Base-by-base conservation (phyloP, 2,888 invertebrate genomes). In the Drosophila lutescens region DNA sequence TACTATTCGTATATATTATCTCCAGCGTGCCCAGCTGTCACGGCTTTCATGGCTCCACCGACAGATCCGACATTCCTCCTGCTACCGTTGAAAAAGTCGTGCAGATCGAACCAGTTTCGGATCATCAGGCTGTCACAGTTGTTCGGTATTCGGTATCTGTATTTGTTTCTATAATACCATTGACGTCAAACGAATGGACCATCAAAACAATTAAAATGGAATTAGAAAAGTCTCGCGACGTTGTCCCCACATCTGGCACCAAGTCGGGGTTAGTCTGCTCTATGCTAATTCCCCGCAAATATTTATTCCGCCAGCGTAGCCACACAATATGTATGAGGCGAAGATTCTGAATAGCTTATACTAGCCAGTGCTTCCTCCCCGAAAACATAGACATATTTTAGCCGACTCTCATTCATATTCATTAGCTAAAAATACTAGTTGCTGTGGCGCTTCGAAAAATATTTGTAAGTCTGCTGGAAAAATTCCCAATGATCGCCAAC, bases 91-190 rank as follows among this genome's bases (percentile, higher is more conserved):
- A 53, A 20, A 44, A 36, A 26, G 9, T 69, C 71, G 61, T 61
- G 50, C 34, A 50, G 61, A 60, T 72, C 69, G 69, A 70, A 70
- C 69, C 69, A 70, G 69, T 70, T 70, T 60, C 20, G 32, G 61
- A 36, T 59, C 49, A 50, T 32, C 50, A 38, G 44, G 20, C 41
- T 49, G 67, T 54, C 43, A 55, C 43, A 38, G 36, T 36, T 20
- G 40, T 20, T 40, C 17, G 23, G 44, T 12, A 12, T 23, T 20
- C 20, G 32, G 54, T 26, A 8, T 67, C 26, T 23, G 65, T 83
- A 88, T 81, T 86, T 88, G 80, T 80, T 85, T 85, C 74, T 79
- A 80, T 84, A 86, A 85, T 84, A 49, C 59, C 70, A 84, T 85
- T 85, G 85, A 85, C 85, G 85, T 85, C 85, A 85, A 78, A 56